phyloP scores from a whole-genome alignment of 2,797 vertebrate genomes.

The Pangasius mekongensis region DNA sequence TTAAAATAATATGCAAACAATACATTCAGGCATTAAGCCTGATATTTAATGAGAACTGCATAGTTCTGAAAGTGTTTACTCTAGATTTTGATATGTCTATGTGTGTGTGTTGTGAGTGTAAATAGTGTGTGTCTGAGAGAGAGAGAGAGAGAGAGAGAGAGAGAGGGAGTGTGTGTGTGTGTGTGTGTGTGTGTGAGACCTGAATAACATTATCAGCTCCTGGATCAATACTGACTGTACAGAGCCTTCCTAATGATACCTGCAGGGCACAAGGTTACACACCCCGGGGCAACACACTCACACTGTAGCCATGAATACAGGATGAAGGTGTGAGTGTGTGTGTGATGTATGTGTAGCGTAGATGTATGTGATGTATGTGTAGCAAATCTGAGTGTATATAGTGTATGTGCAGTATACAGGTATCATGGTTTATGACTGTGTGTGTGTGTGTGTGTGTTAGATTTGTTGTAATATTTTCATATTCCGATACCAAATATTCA shows the following conservation, averaged over 20 bases:
- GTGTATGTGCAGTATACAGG: neutral
- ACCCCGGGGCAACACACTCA: slow-evolving; percentile 68
- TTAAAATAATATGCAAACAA: neutral
- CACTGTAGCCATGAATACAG: slow-evolving; percentile 75
- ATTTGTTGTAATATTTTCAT: neutral
- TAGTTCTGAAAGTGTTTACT: neutral
- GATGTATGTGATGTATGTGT: no score
- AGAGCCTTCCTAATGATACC: slow-evolving; percentile 80
- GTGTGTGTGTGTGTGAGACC: slow-evolving; percentile 48
- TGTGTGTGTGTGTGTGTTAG: neutral
- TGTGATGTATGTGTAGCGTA: neutral
- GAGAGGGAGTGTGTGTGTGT: neutral
- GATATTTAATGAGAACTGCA: neutral
- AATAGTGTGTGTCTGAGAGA: no score
- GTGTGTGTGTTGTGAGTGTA: slow-evolving; percentile 2
- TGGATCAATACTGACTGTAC: slow-evolving; percentile 82
- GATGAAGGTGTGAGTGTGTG: slow-evolving; percentile 47
- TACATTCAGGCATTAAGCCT: neutral
- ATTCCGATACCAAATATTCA: neutral
- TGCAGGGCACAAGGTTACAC: slow-evolving; percentile 78
- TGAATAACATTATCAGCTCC: slow-evolving; percentile 73
- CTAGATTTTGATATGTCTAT: neutral
- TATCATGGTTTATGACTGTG: neutral
- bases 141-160: no score
- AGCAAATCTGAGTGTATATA: neutral